phyloP scores from a whole-genome alignment of 2,888 invertebrate species.

The Portevinia maculata region DNA sequence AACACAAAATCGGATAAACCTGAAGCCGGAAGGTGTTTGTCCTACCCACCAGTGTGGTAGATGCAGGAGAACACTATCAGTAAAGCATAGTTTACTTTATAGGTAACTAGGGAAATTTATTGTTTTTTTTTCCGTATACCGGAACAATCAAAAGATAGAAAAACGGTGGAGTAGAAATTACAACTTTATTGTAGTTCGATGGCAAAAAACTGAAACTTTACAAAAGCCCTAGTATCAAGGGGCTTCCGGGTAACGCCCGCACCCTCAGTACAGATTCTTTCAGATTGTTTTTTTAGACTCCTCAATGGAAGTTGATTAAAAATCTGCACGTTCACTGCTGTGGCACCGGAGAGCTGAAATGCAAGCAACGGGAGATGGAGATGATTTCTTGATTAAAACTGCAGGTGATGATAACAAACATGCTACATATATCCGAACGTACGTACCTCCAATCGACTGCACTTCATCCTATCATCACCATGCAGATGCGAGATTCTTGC shows the following conservation, averaged over 20 bases:
- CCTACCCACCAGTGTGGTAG: constrained; percentile 9
- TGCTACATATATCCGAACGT: background rate
- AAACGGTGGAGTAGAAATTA: constrained; percentile 32
- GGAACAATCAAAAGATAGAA: constrained; percentile 10
- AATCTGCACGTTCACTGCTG: constrained; percentile 59
- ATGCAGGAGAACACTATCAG: constrained; percentile 20
- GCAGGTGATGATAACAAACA: constrained; percentile 71
- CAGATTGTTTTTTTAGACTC: constrained; percentile 20
- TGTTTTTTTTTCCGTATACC: constrained; percentile 25
- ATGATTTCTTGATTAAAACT: constrained; percentile 74
- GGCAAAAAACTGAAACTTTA: background rate
- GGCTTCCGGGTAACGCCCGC: background rate
- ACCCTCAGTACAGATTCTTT: constrained; percentile 4
- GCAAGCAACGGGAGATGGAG: constrained; percentile 18
- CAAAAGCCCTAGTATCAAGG: background rate
- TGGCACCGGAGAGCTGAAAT: background rate
- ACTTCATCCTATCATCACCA: constrained; percentile 34
- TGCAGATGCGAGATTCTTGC: constrained; percentile 39
- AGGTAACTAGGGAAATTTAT: constrained; percentile 51
- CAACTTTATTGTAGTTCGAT: constrained; percentile 53
- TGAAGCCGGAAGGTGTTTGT: constrained; percentile 41
- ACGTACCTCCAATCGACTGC: constrained; percentile 43
- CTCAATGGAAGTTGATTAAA: constrained; percentile 64
- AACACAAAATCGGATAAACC: constrained; percentile 55
- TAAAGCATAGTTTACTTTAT: constrained; percentile 44